Evolutionary conservation across 2,888 invertebrate species (phyloP).

Genomic region (Callimorpha dominula): DNA sequence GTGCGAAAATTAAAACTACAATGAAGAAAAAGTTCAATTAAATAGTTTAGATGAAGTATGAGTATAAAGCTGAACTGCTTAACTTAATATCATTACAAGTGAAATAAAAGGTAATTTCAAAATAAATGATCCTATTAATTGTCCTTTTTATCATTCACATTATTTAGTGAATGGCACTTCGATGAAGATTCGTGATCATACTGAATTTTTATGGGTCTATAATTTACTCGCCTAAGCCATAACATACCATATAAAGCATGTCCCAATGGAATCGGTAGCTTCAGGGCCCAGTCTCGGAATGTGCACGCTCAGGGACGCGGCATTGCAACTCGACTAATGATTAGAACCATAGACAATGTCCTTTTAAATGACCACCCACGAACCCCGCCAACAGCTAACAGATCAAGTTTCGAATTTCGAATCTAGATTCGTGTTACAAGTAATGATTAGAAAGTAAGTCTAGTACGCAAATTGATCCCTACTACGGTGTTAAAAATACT

Average conservation of each 20-base stretch:
- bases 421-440: slow-evolving; percentile 5
- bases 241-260: slow-evolving; percentile 31
- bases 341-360: neutral
- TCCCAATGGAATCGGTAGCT: slow-evolving; percentile 36
- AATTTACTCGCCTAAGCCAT: neutral
- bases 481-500: no score
- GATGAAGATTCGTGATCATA: neutral
- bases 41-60: no score
- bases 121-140: neutral
- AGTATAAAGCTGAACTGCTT: no score
- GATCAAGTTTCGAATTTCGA: slow-evolving; percentile 40
- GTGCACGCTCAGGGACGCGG: slow-evolving; percentile 45
- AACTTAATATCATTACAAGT: no score
- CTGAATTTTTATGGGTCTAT: neutral
- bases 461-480: neutral
- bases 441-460: neutral
- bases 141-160: neutral
- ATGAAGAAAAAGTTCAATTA: no score
- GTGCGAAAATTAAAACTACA: no score
- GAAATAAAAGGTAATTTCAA: no score
- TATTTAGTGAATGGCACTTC: neutral
- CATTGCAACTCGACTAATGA: slow-evolving; percentile 17
- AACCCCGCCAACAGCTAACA: slow-evolving; percentile 36
- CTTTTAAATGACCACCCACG: slow-evolving; percentile 40
- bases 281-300: slow-evolving; percentile 34